Evolutionary conservation across 2,797 vertebrate genomes (phyloP).

Genomic region (Psittacula echo): DNA sequence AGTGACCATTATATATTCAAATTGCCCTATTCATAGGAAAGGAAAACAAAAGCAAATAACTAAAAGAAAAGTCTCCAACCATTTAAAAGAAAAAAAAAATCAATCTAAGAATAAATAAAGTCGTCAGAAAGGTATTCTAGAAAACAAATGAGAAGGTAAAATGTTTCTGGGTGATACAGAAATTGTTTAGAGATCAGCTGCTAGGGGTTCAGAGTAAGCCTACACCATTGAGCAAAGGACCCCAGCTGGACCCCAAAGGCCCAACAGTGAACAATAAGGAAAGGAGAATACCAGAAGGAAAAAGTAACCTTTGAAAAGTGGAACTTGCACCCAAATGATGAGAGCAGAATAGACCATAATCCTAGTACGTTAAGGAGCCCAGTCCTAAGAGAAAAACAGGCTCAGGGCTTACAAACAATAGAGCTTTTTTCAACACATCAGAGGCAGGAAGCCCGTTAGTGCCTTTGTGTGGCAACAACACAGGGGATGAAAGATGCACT

Average conservation of each 20-base stretch:
- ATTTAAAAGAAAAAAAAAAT: background rate
- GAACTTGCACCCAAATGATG: background rate
- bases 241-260: background rate
- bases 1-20: background rate
- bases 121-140: background rate
- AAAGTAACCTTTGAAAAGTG: background rate
- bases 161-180: background rate
- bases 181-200: background rate
- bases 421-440: slow-evolving; percentile 44
- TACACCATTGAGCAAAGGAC: background rate
- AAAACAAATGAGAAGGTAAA: background rate
- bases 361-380: background rate
- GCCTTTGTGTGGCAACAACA: slow-evolving; percentile 33
- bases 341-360: background rate
- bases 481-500: slow-evolving; percentile 14
- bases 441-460: slow-evolving; percentile 14
- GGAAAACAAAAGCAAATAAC: background rate
- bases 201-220: background rate
- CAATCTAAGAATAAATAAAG: background rate
- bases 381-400: background rate
- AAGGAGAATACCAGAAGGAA: background rate
- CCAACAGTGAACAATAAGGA: background rate
- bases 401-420: slow-evolving; percentile 1
- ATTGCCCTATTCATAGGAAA: background rate
- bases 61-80: background rate